Evolutionary conservation across 2,888 invertebrate genomes (phyloP), one percentile per base, ranked within the genome.

Genomic region (Chrysolina haemoptera): DNA sequence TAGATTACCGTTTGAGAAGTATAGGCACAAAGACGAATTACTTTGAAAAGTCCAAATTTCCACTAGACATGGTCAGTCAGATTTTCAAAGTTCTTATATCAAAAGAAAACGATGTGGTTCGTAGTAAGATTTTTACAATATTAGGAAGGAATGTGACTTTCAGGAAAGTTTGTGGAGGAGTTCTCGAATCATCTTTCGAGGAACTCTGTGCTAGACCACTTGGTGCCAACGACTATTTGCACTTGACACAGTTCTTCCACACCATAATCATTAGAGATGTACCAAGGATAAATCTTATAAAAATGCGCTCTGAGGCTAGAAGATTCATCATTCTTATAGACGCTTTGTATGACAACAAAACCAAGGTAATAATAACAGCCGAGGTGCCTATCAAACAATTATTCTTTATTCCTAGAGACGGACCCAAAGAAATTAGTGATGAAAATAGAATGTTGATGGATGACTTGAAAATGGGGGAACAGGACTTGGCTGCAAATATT

Each of bases 261-360:
- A 97, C 98, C 18, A 94, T 99, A 53, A 93, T 99, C 78, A 94
- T 99, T 82, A 90, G 97, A 81, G 92, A 98, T 87, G 90, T 99
- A 65, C 98, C 98, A 0, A 93, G 94, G 84, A 89, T 99, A 85
- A 95, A 93, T 82, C 88, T 95, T 59, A 73, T 53, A 10, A 91
- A 91, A 79, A 89, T 93, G 62, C 94, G 96, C 86, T 95, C 96
- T n/a, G 95, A 96, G 88, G 93, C 97, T 68, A 90, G 98, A 84
- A 90, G 99, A 79, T 99, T 99, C 87, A 99, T 99, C 76, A 98
- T 97, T 0, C 90, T 99, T 16, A 97, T 99, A 81, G 99, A 99
- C 87, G 98, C 98, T 0, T 90, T 99, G 11, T 99, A 99, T 86
- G 98, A 99, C 88, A 95, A 96, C 85, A 93, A 93, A 89, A 96